Evolutionary conservation across 2,888 invertebrate genomes (phyloP).

Genomic region (Arrhopalites spinosus): DNA sequence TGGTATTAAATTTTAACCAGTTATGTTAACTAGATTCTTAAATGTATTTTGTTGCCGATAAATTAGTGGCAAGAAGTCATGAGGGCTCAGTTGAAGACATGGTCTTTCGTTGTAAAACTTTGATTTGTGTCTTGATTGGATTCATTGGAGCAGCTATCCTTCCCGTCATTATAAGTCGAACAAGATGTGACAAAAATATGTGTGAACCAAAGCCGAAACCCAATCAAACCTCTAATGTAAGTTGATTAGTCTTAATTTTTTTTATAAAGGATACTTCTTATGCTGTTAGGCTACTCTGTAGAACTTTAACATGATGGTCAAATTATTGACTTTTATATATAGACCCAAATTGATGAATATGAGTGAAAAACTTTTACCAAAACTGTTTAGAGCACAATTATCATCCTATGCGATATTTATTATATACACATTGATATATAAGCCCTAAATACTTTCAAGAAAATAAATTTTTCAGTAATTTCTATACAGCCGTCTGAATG

Average conservation of each 20-base stretch:
- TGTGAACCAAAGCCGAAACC: conserved; percentile 28
- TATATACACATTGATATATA: too few species aligned
- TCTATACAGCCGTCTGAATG: not conserved
- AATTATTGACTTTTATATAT: too few species aligned
- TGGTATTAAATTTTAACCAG: not conserved
- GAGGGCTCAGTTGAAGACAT: not conserved
- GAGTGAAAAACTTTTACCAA: too few species aligned
- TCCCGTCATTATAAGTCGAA: conserved; percentile 23
- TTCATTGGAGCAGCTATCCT: conserved; percentile 34
- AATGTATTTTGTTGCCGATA: not conserved
- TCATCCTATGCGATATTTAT: too few species aligned
- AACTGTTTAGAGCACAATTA: too few species aligned
- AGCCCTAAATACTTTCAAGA: not conserved
- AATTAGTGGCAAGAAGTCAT: conserved; percentile 10
- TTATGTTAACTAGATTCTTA: not conserved
- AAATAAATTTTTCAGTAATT: conserved; percentile 5
- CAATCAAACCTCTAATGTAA: conserved; percentile 22
- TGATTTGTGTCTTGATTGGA: conserved; percentile 22
- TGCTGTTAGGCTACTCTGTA: too few species aligned
- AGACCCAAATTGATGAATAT: too few species aligned
- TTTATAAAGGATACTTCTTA: too few species aligned
- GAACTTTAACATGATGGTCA: too few species aligned
- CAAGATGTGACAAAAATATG: conserved; percentile 26
- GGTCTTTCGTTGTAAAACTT: conserved; percentile 23
- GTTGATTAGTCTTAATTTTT: not conserved